Base-by-base conservation (phyloP, 2,888 invertebrate species). In the Mythimna lalbum region DNA sequence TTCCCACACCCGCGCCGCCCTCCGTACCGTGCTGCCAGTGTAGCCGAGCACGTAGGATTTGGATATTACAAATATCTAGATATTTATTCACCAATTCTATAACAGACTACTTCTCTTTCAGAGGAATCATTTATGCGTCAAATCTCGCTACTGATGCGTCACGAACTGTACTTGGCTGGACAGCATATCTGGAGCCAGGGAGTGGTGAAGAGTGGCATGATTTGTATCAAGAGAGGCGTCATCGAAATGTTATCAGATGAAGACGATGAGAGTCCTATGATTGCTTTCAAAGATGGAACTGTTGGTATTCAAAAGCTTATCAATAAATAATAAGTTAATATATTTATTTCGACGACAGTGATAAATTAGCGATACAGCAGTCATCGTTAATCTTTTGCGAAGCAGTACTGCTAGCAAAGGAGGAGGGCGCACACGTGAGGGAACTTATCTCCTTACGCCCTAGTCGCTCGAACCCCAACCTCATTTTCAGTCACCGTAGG, bases 181-280 rank as follows among this genome's bases (percentile, higher is more conserved):
- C 95, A 96, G 80, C 84, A 90, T 64, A 90, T 96, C 27, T 95
- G 95, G 95, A 93, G 89, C 59, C 96, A 96, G 72, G 94, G 92
- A 0, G 94, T 96, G 3, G 95, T 95, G 31, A 96, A 95, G 81
- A 87, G 72, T 36, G 95, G 95, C 0, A 93, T 96, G 94, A 88
- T 96, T 19, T 95, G 92, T 76, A 88, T 96, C 56, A 96, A 96
- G 73, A 90, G 90, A 79, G 96, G 96, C 1, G 92, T 95, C 53
- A 84, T 96, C 4, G 96, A 96, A 82, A 93, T 96, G 91, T 88
- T 96, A 1, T 96, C 96, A 0, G 96, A 96, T 79, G 96, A 96
- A 82, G 96, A 96, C 68, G 95, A 96, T 49, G 96, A 96, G 81
- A 96, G 96, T 67, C 96, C 96, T 0, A 92, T 96, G 87, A 96